Conservation (phyloP, 1,140 invertebrate species). For the silkworm (Bombyx mori) region ASM3026992v2 NC_085128.1:18413501-18414000, state of each 20-base stretch:
- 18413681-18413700: too few species aligned
- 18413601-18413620: too few species aligned
- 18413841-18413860: constrained; percentile 77
- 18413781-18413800: too few species aligned
- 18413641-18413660: too few species aligned
- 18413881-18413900: constrained; percentile 78
- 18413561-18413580: constrained; percentile 2
- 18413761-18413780: too few species aligned
- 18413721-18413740: too few species aligned
- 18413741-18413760: too few species aligned
- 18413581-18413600: too few species aligned
- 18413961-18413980: constrained; percentile 78
- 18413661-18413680: too few species aligned
- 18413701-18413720: too few species aligned
- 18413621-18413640: too few species aligned
- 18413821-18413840: constrained; percentile 1
- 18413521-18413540: constrained; percentile 79
- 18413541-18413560: constrained; percentile 42
- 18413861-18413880: constrained; percentile 78
- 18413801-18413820: too few species aligned
- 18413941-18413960: constrained; percentile 76
- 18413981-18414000: constrained; percentile 81
- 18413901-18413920: constrained; percentile 82
- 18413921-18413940: constrained; percentile 73
- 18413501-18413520: constrained; percentile 87